Percentiles rank a stretch among this genome's conserved stretches.
These are phyloP conservation scores for Emys orbicularis DNA, from an alignment of 2,797 vertebrate genomes.

Conservation along the genomic window DNA sequence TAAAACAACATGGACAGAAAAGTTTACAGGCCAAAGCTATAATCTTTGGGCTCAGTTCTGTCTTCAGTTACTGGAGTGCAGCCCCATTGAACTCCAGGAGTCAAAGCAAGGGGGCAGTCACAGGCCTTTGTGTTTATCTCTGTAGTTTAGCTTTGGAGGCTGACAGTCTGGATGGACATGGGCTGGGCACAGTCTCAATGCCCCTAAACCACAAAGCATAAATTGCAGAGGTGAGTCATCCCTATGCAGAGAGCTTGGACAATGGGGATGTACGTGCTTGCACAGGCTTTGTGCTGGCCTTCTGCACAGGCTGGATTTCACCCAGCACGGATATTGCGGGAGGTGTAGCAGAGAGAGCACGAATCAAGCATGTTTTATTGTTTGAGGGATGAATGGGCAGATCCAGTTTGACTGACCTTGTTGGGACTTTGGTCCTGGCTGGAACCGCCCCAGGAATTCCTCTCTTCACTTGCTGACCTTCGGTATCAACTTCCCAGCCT, in stretches of 20 bases:
- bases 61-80: neutral
- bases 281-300: neutral
- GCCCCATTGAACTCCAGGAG: neutral
- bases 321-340: neutral
- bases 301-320: neutral
- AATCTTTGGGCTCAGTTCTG: neutral
- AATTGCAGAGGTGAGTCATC: neutral
- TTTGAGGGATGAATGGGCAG: too few species aligned
- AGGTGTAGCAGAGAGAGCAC: neutral
- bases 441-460: conserved; percentile 24
- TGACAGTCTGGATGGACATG: neutral
- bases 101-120: neutral
- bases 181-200: neutral
- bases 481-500: conserved; percentile 19
- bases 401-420: neutral
- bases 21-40: neutral
- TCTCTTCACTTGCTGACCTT: neutral
- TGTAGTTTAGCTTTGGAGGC: neutral
- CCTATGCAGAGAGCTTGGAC: neutral
- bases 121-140: neutral
- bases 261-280: neutral
- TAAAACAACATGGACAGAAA: neutral
- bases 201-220: neutral
- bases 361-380: neutral
- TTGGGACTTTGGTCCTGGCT: neutral